These are phyloP conservation scores for Netelia inedita DNA, from an alignment of 2,888 invertebrate genomes.

Conservation along the genomic window DNA sequence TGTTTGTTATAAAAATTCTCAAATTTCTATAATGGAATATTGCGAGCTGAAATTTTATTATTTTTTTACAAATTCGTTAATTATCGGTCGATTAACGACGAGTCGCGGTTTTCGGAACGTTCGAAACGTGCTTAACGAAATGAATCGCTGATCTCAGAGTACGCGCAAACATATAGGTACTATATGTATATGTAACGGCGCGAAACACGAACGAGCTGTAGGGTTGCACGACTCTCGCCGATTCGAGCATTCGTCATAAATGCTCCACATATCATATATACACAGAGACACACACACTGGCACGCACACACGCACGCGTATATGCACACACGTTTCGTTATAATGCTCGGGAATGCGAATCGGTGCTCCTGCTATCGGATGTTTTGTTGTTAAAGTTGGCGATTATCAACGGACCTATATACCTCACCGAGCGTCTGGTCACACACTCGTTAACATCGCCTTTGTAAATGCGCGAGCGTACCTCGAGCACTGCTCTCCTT, in stretches of 20 bases:
- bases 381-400: conserved; percentile 65
- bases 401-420: conserved; percentile 57
- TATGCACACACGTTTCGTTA: conserved; percentile 23
- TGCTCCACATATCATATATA: neutral
- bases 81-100: conserved; percentile 1
- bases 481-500: conserved; percentile 16
- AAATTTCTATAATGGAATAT: no score
- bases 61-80: neutral
- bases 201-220: neutral
- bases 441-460: neutral
- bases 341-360: conserved; percentile 48
- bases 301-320: neutral
- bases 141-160: conserved; percentile 21
- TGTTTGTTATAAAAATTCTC: no score
- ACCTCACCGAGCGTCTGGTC: conserved; percentile 44
- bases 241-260: conserved; percentile 28
- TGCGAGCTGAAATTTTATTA: neutral
- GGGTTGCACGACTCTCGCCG: conserved; percentile 35
- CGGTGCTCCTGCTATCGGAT: conserved; percentile 63
- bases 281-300: no score
- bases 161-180: neutral
- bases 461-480: neutral
- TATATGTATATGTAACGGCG: neutral
- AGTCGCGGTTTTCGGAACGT: conserved; percentile 23
- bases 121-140: conserved; percentile 16